Evolutionary conservation across 2,113 vertebrate genomes (phyloP).

Genomic region (Pelusios castaneus): DNA sequence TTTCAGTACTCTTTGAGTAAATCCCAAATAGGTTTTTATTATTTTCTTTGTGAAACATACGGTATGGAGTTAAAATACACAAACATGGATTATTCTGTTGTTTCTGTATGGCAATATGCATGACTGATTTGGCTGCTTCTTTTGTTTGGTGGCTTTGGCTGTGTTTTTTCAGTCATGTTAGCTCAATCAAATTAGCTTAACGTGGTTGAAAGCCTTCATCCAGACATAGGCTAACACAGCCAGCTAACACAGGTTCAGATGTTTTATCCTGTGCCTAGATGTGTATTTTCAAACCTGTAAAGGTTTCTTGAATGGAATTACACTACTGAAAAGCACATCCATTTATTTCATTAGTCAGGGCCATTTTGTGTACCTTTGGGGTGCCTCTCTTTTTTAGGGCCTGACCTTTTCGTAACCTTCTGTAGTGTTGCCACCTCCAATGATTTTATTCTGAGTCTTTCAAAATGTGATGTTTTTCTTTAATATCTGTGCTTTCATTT

Average conservation of each 20-base stretch:
- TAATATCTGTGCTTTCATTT: neutral
- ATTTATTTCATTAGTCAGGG: neutral
- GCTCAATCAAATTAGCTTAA: neutral
- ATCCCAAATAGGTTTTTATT: conserved; percentile 47
- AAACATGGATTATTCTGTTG: conserved; percentile 27
- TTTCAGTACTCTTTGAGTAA: conserved; percentile 55
- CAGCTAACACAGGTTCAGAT: neutral
- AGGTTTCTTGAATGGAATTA: neutral
- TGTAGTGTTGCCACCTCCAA: neutral
- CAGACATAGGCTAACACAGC: neutral
- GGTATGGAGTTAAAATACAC: conserved; percentile 45
- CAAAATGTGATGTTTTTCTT: neutral
- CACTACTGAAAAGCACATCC: neutral
- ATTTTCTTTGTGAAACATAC: conserved; percentile 59
- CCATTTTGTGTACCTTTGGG: neutral
- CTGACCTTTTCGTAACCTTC: neutral
- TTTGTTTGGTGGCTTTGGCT: neutral
- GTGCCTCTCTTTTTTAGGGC: neutral
- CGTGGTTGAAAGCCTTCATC: neutral
- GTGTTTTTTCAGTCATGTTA: neutral
- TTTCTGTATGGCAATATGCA: conserved; percentile 25
- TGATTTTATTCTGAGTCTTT: fast-evolving
- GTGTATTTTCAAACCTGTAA: neutral
- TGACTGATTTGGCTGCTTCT: neutral
- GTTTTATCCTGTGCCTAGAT: neutral